Evolutionary conservation across 2,113 vertebrate species (phyloP).

Genomic region (Campylomormyrus numenius): DNA sequence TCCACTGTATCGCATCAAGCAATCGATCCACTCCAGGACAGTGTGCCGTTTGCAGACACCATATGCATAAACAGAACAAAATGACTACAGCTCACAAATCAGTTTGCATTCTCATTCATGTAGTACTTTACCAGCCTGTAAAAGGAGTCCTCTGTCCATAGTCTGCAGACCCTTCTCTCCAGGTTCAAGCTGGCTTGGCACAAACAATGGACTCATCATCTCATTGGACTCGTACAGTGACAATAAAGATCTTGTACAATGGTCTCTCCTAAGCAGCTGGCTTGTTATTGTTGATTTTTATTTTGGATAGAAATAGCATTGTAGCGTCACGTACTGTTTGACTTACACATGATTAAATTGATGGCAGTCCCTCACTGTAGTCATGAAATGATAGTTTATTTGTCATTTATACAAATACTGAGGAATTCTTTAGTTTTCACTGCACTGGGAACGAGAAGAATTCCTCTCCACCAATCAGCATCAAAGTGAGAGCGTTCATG

Average conservation of each 20-base stretch:
- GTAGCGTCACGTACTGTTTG: background rate
- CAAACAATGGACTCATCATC: background rate
- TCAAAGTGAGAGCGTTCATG: background rate
- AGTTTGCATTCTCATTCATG: conserved; percentile 13
- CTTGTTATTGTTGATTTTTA: background rate
- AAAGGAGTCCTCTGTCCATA: background rate
- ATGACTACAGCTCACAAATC: background rate
- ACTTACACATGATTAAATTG: background rate
- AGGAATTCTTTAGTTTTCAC: background rate
- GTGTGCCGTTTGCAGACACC: background rate
- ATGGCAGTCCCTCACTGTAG: background rate
- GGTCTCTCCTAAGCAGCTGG: background rate
- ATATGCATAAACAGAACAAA: background rate
- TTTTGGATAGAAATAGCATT: background rate
- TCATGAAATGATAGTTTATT: background rate
- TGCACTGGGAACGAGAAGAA: background rate
- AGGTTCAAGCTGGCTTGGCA: conserved; percentile 9
- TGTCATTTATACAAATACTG: background rate
- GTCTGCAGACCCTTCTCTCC: background rate
- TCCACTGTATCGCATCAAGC: background rate
- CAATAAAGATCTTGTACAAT: background rate
- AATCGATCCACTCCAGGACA: background rate
- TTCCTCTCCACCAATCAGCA: background rate
- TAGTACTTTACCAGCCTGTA: conserved; percentile 14
- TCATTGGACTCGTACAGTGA: too few species aligned